These are phyloP conservation scores for Spicauda simplicius DNA, from an alignment of 2,888 invertebrate genomes.

Conservation along the genomic window DNA sequence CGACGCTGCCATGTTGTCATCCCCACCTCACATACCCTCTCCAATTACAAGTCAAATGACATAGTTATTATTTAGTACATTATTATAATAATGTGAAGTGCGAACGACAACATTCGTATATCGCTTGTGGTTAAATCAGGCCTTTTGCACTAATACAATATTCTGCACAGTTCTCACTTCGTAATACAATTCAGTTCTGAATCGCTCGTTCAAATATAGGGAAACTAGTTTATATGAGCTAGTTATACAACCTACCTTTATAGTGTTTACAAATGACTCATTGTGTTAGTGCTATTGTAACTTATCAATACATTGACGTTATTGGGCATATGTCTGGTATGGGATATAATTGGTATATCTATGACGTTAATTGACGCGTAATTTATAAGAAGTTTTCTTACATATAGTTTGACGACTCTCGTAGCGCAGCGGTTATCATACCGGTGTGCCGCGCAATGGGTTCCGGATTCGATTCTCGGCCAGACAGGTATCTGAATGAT, in stretches of 20 bases:
- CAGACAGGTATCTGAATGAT: no score
- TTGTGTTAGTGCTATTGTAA: not conserved
- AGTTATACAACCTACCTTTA: constrained; percentile 21
- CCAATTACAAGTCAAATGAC: no score
- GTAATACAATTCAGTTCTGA: constrained; percentile 31
- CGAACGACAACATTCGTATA: not conserved
- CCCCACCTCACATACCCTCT: no score
- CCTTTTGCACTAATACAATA: constrained; percentile 1
- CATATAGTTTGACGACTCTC: no score
- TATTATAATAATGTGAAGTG: no score
- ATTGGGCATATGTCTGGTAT: not conserved
- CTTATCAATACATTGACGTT: not conserved
- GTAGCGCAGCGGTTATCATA: no score
- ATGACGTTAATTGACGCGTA: not conserved
- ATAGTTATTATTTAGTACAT: no score
- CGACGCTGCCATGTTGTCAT: no score
- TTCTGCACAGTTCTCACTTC: constrained; percentile 22
- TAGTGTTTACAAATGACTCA: not conserved
- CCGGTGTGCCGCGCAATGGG: no score
- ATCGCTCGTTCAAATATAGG: constrained; percentile 31
- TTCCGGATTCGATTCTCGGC: no score
- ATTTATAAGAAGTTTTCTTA: no score
- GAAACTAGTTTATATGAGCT: constrained; percentile 26
- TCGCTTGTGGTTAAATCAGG: not conserved
- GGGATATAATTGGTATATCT: not conserved